Evolutionary conservation across 37 sponge, comb jelly and placozoan species (phyloP).

Genomic region (Hexactinellida sp.): DNA sequence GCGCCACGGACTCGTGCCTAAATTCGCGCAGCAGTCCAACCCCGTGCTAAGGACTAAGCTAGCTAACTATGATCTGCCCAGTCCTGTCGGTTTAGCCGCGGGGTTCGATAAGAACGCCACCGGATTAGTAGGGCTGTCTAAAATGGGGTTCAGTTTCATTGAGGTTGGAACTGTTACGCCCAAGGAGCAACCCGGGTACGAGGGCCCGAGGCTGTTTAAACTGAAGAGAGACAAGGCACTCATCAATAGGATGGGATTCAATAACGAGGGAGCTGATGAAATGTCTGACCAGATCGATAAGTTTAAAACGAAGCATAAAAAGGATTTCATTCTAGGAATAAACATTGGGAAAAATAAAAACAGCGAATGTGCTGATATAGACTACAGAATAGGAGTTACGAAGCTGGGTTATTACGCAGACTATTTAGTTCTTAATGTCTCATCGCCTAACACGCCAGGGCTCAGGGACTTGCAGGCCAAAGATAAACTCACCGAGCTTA

Average conservation of each 20-base stretch:
- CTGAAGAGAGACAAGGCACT: conserved; percentile 68
- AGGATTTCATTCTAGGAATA: conserved; percentile 49
- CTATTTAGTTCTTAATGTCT: conserved; percentile 92
- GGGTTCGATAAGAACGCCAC: conserved; percentile 93
- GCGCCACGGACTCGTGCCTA: neutral
- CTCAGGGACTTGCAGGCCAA: conserved; percentile 68
- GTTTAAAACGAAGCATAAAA: neutral
- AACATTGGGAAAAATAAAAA: conserved; percentile 92
- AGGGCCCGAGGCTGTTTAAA: conserved; percentile 72
- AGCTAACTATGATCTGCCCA: conserved; percentile 28
- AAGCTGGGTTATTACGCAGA: conserved; percentile 61
- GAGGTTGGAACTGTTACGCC: conserved; percentile 93
- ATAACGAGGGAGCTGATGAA: conserved; percentile 24
- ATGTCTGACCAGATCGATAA: conserved; percentile 31
- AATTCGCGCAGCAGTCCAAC: neutral
- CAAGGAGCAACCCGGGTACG: conserved; percentile 65
- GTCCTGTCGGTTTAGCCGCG: conserved; percentile 85
- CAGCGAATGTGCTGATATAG: conserved; percentile 39
- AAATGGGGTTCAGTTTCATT: conserved; percentile 77
- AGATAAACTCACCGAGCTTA: conserved; percentile 37
- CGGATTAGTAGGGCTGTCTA: conserved; percentile 44
- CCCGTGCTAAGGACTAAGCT: neutral
- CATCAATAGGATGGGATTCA: conserved; percentile 68
- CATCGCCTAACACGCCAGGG: conserved; percentile 95
- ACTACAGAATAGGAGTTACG: conserved; percentile 57